These are phyloP conservation scores for Chironomus tentans DNA, from an alignment of 2,888 invertebrate genomes.

Conservation along the genomic window DNA sequence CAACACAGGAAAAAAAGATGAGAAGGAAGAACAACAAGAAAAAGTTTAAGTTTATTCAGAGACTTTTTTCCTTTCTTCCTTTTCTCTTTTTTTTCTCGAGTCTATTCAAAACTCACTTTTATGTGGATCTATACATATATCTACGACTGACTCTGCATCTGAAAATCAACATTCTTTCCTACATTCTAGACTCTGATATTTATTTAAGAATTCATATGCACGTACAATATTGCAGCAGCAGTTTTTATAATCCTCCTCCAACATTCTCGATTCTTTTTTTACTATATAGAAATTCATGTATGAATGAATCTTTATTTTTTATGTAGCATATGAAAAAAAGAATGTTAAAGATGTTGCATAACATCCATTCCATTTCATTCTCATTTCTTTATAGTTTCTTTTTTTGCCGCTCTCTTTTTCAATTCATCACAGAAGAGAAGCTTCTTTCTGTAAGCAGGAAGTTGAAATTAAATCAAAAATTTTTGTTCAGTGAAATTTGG, in stretches of 20 bases:
- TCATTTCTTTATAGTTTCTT: not conserved
- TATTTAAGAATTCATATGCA: conserved; percentile 25
- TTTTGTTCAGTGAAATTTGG: too few species aligned
- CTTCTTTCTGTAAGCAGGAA: too few species aligned
- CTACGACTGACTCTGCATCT: not conserved
- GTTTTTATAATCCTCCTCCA: not conserved
- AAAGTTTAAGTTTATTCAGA: not conserved
- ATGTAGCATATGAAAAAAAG: too few species aligned
- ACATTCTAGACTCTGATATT: not conserved
- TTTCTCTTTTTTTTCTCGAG: not conserved
- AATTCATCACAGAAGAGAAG: too few species aligned
- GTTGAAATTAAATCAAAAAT: too few species aligned
- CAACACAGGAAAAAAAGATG: not conserved
- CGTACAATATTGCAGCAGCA: conserved; percentile 23
- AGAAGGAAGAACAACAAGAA: not conserved
- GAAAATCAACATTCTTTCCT: conserved; percentile 8
- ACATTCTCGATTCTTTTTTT: not conserved
- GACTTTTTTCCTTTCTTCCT: not conserved
- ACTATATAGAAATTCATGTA: not conserved
- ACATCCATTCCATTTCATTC: not conserved
- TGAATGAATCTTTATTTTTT: not conserved
- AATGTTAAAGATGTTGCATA: not conserved
- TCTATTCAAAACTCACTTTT: conserved; percentile 5
- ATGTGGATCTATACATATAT: not conserved
- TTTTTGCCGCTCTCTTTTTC: not conserved